Evolutionary conservation across 1,140 invertebrate genomes (phyloP).

Genomic region (Caenorhabditis remanei): DNA sequence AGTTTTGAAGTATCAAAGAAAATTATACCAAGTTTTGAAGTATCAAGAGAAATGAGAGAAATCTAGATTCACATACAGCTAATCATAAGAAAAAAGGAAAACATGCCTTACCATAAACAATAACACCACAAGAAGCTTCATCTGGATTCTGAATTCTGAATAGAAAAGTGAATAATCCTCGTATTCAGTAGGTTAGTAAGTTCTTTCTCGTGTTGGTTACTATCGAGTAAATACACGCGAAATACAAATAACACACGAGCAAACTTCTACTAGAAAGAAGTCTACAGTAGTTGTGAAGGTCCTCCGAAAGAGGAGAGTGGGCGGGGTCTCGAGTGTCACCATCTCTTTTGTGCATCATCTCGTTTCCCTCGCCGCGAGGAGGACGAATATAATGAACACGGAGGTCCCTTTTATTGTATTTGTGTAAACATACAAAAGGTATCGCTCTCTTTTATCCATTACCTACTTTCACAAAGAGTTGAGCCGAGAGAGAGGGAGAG

Average conservation of each 20-base stretch:
- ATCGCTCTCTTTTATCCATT: not conserved
- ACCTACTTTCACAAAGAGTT: not conserved
- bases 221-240: too few relatives aligned
- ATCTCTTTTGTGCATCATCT: not conserved
- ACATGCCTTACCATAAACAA: not conserved
- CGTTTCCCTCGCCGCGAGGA: not conserved
- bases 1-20: not conserved
- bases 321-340: too few relatives aligned
- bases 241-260: too few relatives aligned
- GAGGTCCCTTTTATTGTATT: not conserved
- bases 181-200: not conserved
- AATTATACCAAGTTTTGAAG: not conserved
- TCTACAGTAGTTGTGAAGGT: too few relatives aligned
- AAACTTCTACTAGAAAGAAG: too few relatives aligned
- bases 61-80: not conserved
- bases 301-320: too few relatives aligned
- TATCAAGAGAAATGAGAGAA: not conserved
- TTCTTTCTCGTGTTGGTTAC: too few relatives aligned
- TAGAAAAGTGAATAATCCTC: not conserved
- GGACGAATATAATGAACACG: not conserved
- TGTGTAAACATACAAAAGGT: conserved; percentile 13
- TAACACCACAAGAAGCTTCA: not conserved
- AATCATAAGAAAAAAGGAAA: not conserved
- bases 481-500: not conserved
- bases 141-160: not conserved